Conservation (phyloP, 2,113 vertebrate species). For the Gnathonemus echidnorhynchus region DNA sequence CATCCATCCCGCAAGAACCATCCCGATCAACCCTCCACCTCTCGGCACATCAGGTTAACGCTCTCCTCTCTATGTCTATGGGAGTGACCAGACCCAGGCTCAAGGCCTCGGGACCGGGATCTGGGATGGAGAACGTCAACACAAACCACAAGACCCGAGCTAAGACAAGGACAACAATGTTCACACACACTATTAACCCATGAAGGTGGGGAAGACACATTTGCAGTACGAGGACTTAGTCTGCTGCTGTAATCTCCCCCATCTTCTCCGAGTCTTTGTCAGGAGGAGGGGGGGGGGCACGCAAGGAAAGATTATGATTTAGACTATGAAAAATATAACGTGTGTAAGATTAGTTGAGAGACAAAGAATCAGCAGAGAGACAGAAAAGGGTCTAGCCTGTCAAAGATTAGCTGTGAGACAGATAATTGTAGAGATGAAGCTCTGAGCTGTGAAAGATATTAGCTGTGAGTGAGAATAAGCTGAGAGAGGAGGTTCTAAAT, state of each 20-base stretch:
- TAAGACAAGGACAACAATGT: too few species aligned
- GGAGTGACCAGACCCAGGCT: too few species aligned
- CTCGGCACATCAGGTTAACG: not conserved
- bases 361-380: not conserved
- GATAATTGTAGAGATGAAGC: not conserved
- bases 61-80: too few species aligned
- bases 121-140: too few species aligned
- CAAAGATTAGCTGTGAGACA: not conserved
- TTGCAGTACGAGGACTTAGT: too few species aligned
- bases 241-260: too few species aligned
- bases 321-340: not conserved
- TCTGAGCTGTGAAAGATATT: not conserved
- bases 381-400: not conserved
- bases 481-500: not conserved
- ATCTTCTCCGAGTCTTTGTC: too few species aligned
- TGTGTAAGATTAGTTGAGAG: not conserved
- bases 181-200: too few species aligned
- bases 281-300: too few species aligned
- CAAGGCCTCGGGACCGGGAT: too few species aligned
- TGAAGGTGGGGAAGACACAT: too few species aligned
- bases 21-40: not conserved
- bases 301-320: not conserved
- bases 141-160: too few species aligned
- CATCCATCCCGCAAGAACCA: not conserved
- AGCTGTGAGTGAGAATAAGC: not conserved